Evolutionary conservation across 2,797 vertebrate species (phyloP), one percentile per base, ranked within the genome.

Genomic region (Cynopterus sphinx): DNA sequence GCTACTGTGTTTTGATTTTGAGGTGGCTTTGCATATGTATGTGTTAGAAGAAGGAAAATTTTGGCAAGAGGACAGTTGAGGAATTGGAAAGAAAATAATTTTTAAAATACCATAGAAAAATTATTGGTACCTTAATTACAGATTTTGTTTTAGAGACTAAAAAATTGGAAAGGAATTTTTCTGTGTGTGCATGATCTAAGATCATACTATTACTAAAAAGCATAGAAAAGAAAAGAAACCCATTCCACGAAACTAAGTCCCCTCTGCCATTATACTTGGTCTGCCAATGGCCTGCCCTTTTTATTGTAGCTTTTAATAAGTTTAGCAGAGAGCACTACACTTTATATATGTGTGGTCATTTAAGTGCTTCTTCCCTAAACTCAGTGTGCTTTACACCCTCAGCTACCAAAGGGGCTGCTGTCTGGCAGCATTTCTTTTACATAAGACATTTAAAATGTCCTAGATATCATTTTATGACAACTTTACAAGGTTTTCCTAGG

Each of bases 401-500:
- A 2, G 17, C 59, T 93, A 82, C 49, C 6, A 8, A 97, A 95
- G 7, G 15, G 46, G 51, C 90, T 98, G 28, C 10, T 91, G 71
- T 31, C 36, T 61, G 24, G 33, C 33, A 91, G 6, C 46, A 59
- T 90, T 97, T 70, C 16, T 90, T 97, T 94, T 78, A 79, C 91
- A 83, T 78, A 97, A 97, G 49, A 90, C 94, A 91, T 97, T 97
- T 94, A 89, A 96, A 96, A 95, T 94, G 51, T 53, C 46, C 85
- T 96, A 75, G 46, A 22, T 87, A 95, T 57, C 95, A 88, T 96
- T 98, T 98, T 97, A 94, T 96, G 70, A 95, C 46, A 95, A 95
- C 19, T 97, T 98, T 96, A 90, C 93, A 43, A 95, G 53, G 70
- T 90, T 96, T 96, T 97, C 92, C 82, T 92, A 95, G 46, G 87